These are phyloP conservation scores for Catocala sponsa DNA, from an alignment of 2,888 invertebrate species.

Conservation along the genomic window DNA sequence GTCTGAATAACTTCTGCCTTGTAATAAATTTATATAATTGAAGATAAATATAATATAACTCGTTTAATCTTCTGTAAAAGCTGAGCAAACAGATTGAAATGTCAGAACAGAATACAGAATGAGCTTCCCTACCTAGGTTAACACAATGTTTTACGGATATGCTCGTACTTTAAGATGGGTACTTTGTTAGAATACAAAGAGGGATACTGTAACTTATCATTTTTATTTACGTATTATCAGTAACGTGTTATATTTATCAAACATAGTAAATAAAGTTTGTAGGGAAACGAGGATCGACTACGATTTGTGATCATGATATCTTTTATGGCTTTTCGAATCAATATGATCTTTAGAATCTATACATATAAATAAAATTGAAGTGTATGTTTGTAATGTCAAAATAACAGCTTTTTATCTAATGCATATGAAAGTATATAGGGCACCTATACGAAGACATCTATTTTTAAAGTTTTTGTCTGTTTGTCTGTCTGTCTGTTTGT, in stretches of 20 bases:
- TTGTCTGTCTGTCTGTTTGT: no score
- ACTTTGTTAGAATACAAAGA: constrained; percentile 37
- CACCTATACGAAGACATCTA: no score
- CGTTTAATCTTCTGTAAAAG: constrained; percentile 17
- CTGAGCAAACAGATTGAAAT: constrained; percentile 38
- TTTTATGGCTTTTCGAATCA: no score
- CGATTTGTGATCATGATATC: constrained; percentile 15
- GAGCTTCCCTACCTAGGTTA: constrained; percentile 28
- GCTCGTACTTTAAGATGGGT: constrained; percentile 3
- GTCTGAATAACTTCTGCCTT: constrained; percentile 8
- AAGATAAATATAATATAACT: constrained; percentile 7
- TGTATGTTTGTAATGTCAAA: no score
- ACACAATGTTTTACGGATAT: constrained; percentile 26
- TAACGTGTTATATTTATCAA: constrained; percentile 15
- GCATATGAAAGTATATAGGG: no score
- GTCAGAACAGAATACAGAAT: constrained; percentile 39
- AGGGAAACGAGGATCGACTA: background rate
- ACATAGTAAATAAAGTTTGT: background rate
- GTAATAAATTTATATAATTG: background rate
- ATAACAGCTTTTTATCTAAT: no score
- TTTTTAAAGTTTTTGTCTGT: no score
- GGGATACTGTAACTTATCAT: constrained; percentile 25
- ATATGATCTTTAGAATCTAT: no score
- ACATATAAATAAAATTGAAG: no score
- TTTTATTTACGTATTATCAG: constrained; percentile 32